Evolutionary conservation across 2,888 invertebrate species (phyloP).

Genomic region (Odontothrips loti): DNA sequence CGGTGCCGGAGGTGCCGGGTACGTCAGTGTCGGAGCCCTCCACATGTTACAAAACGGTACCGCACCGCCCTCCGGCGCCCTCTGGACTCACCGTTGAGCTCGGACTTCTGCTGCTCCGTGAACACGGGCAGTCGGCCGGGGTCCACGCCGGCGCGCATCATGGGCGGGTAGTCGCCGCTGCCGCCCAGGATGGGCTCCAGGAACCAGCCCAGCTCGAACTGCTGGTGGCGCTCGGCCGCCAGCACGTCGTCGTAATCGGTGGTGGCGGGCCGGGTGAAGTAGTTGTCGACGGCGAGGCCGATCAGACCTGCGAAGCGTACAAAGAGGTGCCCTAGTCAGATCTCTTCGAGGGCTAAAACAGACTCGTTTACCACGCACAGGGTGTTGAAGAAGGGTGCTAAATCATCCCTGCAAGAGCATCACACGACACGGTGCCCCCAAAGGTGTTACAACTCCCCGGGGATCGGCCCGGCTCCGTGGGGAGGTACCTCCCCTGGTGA

Average conservation of each 20-base stretch:
- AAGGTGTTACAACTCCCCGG: too few species aligned
- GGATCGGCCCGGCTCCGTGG: too few species aligned
- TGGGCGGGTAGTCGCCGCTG: constrained; percentile 51
- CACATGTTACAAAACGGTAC: too few species aligned
- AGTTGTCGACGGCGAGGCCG: background rate
- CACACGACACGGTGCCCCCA: too few species aligned
- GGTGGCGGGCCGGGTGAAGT: background rate
- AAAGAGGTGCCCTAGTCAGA: too few species aligned
- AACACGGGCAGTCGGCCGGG: constrained; percentile 30
- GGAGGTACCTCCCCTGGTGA: too few species aligned
- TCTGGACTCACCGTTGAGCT: background rate
- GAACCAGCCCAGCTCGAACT: constrained; percentile 38
- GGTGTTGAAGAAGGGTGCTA: too few species aligned
- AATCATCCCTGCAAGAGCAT: too few species aligned
- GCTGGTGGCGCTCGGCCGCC: constrained; percentile 16
- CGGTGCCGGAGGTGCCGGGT: too few species aligned
- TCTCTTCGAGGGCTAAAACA: too few species aligned
- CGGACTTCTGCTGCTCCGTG: background rate
- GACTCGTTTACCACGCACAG: too few species aligned
- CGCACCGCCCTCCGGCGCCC: too few species aligned
- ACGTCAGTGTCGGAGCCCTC: background rate
- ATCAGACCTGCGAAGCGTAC: background rate
- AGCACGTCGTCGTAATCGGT: background rate
- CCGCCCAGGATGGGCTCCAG: constrained; percentile 44
- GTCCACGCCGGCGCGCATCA: constrained; percentile 48